A percentile compares a stretch with the other conserved stretches of the same genome.
phyloP scores from a whole-genome alignment of 2,113 vertebrate genomes.

The Calidris pugnax region DNA sequence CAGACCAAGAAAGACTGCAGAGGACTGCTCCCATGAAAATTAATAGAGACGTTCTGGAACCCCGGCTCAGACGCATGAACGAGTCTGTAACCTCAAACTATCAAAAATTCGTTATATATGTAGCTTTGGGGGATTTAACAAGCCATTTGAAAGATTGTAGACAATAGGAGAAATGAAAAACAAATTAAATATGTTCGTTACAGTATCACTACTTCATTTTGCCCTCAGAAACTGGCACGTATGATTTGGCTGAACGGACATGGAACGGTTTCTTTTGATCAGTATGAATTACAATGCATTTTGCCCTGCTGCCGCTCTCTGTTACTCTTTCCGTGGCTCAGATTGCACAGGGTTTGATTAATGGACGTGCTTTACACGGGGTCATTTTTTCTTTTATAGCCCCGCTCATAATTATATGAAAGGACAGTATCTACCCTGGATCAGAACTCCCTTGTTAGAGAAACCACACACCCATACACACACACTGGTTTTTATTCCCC shows the following conservation, averaged over 20 bases:
- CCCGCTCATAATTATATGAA: not conserved
- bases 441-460: not conserved
- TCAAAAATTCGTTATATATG: not conserved
- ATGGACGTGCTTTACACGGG: not conserved
- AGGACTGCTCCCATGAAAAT: not conserved
- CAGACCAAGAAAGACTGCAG: not conserved
- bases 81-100: not conserved
- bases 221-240: not conserved
- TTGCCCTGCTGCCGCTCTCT: not conserved
- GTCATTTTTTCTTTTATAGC: not conserved
- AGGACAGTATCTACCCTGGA: not conserved
- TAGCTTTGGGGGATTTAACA: not conserved
- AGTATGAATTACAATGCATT: not conserved
- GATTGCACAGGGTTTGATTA: not conserved
- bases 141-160: not conserved
- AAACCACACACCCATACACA: not conserved
- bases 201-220: not conserved
- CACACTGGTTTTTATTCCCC: not conserved
- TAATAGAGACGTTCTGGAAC: not conserved
- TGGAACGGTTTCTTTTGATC: not conserved
- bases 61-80: fast-evolving
- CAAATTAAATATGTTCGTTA: not conserved
- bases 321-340: not conserved
- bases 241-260: not conserved
- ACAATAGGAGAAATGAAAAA: not conserved